Evolutionary conservation across 35 echinoderm and acorn worm genomes (phyloP).

Genomic region (Heliocidaris erythrogramma): DNA sequence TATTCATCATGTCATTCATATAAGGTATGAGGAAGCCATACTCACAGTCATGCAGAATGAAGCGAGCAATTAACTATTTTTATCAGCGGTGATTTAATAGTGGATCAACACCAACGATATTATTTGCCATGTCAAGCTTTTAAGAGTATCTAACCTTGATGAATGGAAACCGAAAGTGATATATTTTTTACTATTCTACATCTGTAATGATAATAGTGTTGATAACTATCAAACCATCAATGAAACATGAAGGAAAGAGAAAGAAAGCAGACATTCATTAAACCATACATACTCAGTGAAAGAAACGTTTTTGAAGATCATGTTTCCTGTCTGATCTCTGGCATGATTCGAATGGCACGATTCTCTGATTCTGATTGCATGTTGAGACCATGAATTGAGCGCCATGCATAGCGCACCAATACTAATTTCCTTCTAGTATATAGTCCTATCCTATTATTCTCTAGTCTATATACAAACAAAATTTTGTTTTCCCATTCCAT

Average conservation of each 20-base stretch:
- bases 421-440: neutral
- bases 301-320: conserved; percentile 18
- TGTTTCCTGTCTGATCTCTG: neutral
- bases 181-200: conserved; percentile 12
- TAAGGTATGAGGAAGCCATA: neutral
- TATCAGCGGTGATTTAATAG: neutral
- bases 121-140: neutral
- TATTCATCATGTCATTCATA: conserved; percentile 18
- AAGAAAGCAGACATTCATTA: conserved; percentile 29
- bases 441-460: neutral
- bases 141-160: neutral
- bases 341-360: conserved; percentile 38
- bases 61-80: neutral
- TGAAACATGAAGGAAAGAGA: conserved; percentile 5
- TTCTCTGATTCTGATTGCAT: conserved; percentile 26
- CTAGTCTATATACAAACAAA: neutral
- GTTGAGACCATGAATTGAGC: conserved; percentile 22
- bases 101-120: neutral
- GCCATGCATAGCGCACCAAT: conserved; percentile 52
- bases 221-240: conserved; percentile 20
- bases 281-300: conserved; percentile 21
- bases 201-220: conserved; percentile 8
- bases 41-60: neutral
- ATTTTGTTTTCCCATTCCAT: neutral
- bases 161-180: neutral